Evolutionary conservation across 2,888 invertebrate species (phyloP), one percentile per base, ranked within the genome.

Genomic region (Brachyptera risi): DNA sequence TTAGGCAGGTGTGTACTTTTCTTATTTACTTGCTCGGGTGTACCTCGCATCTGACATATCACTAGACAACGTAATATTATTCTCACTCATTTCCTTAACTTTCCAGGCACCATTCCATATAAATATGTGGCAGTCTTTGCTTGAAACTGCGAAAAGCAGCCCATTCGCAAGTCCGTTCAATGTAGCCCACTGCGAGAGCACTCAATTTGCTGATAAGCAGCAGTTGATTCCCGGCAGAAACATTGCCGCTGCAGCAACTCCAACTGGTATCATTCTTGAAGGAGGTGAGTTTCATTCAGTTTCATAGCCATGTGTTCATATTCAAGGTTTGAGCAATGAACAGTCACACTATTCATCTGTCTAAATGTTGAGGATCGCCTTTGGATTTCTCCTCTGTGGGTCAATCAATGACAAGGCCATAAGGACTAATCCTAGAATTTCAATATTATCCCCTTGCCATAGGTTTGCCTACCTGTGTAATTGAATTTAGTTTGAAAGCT

Each of bases 91-190:
- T n/a, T n/a, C n/a, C n/a, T n/a, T n/a, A n/a, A 58, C 44, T 23
- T 58, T 42, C n/a, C 58, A 58, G 58, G 58, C 58, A 58, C 58
- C 58, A 44, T 58, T 58, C 58, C 47, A 47, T 24, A 51, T 35
- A 23, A 76, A 71, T 67, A 78, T 78, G 78, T 74, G 74, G 71
- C 73, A 75, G 62, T 75, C 76, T 26, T 68, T 77, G 66, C 66
- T 77, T 66, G 78, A 78, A 69, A 69, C 73, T 50, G 74, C 74
- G 9, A 78, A 77, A 70, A 70, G 67, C 69, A 77, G 72, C 66
- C 75, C 75, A n/a, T 76, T 77, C 65, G 69, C 70, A 49, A 73
- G 68, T 66, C 74, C 73, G 60, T 73, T 74, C 67, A 69, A 70
- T 67, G 71, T 70, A 63, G 74, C 71, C 38, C 72, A 73, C 64